These are phyloP conservation scores for Lamellibrachia satsuma DNA, from an alignment of 2,888 invertebrate species.

Conservation along the genomic window DNA sequence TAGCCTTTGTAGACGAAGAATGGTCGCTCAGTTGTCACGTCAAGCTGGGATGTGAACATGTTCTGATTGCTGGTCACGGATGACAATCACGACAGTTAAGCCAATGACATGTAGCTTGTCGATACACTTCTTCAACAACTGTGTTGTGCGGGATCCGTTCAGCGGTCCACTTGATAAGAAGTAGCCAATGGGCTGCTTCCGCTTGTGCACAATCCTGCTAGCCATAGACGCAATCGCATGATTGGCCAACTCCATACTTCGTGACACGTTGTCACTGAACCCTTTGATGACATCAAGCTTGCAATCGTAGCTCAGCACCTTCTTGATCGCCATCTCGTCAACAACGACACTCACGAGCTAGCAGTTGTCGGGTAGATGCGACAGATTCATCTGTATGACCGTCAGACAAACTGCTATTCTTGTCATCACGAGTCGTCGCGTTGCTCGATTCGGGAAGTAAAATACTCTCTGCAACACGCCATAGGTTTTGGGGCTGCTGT, in stretches of 20 bases:
- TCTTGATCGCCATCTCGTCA: constrained; percentile 29
- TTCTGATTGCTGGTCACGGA: constrained; percentile 22
- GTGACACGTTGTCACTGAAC: background rate
- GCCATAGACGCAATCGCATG: constrained; percentile 22
- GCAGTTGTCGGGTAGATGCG: no score
- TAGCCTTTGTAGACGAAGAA: background rate
- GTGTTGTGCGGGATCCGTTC: background rate
- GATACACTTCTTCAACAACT: background rate
- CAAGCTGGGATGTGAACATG: background rate
- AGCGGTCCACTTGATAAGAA: constrained; percentile 21
- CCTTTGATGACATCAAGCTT: background rate
- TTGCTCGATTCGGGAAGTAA: no score
- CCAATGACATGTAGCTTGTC: background rate
- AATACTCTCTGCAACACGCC: no score
- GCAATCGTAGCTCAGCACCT: background rate
- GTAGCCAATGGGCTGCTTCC: constrained; percentile 27
- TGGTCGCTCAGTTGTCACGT: background rate
- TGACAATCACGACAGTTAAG: background rate
- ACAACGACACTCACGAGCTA: no score
- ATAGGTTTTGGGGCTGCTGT: no score
- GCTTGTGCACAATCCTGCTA: background rate
- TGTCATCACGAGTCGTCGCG: no score
- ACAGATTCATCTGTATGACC: no score
- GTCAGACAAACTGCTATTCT: no score
- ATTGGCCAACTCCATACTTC: constrained; percentile 18